phyloP scores from a whole-genome alignment of 2,113 vertebrate genomes.

The Numida meleagris region DNA sequence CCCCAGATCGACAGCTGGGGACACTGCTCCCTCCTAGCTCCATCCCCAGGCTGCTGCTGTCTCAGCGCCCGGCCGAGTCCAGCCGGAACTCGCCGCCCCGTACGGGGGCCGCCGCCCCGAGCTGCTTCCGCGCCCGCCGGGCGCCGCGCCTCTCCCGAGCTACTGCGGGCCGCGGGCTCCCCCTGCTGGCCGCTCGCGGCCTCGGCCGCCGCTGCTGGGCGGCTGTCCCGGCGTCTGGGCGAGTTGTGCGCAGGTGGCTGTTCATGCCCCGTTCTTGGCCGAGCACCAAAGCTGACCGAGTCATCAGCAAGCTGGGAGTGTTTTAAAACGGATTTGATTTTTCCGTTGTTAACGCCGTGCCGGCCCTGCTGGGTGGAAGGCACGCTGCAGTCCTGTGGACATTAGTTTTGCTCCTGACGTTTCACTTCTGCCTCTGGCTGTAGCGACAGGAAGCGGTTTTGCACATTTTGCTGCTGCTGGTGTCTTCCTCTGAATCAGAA shows the following conservation, averaged over 20 bases:
- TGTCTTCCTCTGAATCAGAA: neutral
- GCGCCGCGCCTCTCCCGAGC: too few relatives aligned
- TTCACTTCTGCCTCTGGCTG: neutral
- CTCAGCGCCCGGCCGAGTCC: too few relatives aligned
- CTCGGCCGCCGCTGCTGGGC: too few relatives aligned
- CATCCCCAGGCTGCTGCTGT: too few relatives aligned
- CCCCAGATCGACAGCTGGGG: accelerated
- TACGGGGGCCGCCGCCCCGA: too few relatives aligned
- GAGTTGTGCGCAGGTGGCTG: neutral
- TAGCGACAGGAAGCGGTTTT: neutral
- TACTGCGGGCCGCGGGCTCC: neutral
- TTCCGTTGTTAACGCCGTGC: accelerated
- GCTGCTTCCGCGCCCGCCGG: too few relatives aligned
- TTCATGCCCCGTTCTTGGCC: accelerated
- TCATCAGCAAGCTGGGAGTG: accelerated
- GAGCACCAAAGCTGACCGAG: accelerated
- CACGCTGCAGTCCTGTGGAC: accelerated
- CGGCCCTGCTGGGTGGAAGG: neutral
- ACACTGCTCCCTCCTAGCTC: neutral
- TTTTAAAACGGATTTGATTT: accelerated
- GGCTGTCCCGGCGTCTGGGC: too few relatives aligned
- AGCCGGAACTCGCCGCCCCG: too few relatives aligned
- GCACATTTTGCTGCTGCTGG: neutral
- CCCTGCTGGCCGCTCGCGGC: neutral
- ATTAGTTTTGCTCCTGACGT: accelerated